Base-by-base conservation (phyloP, 2,113 vertebrate genomes). In the Boulengerochromis microlepis region DNA sequence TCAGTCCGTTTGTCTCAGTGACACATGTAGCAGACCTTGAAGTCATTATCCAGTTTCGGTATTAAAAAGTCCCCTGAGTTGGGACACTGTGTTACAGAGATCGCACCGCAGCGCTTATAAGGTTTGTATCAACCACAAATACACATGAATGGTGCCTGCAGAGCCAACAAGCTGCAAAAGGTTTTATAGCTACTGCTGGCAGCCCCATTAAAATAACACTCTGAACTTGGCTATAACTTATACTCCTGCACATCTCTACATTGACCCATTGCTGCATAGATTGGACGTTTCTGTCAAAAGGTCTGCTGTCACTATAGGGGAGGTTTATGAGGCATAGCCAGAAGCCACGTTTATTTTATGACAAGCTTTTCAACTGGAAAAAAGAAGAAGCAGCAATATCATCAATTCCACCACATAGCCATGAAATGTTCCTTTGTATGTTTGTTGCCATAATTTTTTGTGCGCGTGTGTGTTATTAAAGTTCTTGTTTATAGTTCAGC, bases 151-250 rank as follows among this genome's bases (percentile, higher is more conserved):
- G 71, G 45, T 47, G 89, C 64, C 88, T 81, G 69, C 86, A 86
- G 86, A 91, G 90, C 84, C 88, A 87, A 91, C 90, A 90, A 90
- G 89, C 88, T 91, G 87, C 74, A 83, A 80, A 89, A 86, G 85
- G 80, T 90, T 96, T 95, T 94, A 95, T 84, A 90, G 86, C 83
- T 59, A 42, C 64, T 40, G 91, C 93, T 90, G 7, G 94, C 84
- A 92, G 89, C 80, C 90, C 93, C 89, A 95, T 96, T 95, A 96
- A 95, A 96, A 92, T 89, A 95, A 93, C 84, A 88, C 91, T 90
- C 56, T 89, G 83, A 94, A 87, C 87, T 69, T 6, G 5, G 92
- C 87, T 40, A 71, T 95, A 96, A 95, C 90, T 96, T 93, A 95
- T 80, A 74, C 82, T 40, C 26, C 91, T 86, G 90, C 85, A 86